Evolutionary conservation across 2,888 invertebrate genomes (phyloP), one percentile per base, ranked within the genome.

Genomic region (Selenia dentaria): DNA sequence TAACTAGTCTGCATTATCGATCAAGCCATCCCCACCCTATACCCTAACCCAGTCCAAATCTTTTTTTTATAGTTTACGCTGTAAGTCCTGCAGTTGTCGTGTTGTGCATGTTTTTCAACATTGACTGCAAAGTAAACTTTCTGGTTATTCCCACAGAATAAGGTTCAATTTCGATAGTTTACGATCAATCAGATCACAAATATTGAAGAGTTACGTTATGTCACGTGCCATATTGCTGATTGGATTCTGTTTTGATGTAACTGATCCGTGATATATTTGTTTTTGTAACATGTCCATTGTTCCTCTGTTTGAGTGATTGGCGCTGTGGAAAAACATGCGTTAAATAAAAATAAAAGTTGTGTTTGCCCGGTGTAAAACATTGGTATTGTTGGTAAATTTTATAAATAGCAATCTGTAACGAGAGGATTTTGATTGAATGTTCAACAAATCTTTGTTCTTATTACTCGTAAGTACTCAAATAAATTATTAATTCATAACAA

Each of bases 161-260:
- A n/a, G n/a, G n/a, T n/a, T n/a, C n/a, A n/a, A n/a, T n/a, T 24
- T 22, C 36, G n/a, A 16, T 31, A 37, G 34, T 22, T 14, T 27
- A 13, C 12, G 44, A 22, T 37, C 33, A n/a, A 37, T 44, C 44
- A 33, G 13, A 32, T 22, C 5, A 16, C 16, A 16, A n/a, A 4
- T 16, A 16, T 16, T 4, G 16, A 4, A 16, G 16, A 16, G 16
- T 16, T 16, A 16, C 16, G 4, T 16, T 2, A 2, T 16, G 16
- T 57, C 51, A 11, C 28, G 20, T 35, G 60, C 57, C 54, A 57
- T 50, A 56, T 56, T 66, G 64, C 67, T 80, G 81, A 83, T 83
- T 80, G 78, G 77, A 71, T 78, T 76, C 62, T 76, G 79, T 79
- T 80, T 67, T 78, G 73, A 74, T 70, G 52, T 35, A 51, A 54